A percentile compares a stretch with the other conserved stretches of the same genome.
Conservation (phyloP, 2,113 vertebrate species). For the Ictalurus punctatus region DNA sequence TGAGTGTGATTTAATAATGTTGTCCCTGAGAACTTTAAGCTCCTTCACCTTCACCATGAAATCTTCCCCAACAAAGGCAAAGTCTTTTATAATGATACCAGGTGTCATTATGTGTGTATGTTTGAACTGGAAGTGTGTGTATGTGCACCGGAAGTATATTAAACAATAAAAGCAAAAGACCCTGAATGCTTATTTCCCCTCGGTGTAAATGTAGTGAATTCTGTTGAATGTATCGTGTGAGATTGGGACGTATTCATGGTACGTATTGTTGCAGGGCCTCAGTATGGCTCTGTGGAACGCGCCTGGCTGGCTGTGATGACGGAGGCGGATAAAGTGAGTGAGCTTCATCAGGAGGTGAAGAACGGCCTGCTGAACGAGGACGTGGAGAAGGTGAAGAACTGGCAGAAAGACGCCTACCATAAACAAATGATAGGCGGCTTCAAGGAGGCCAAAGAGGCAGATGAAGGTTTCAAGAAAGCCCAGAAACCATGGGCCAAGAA, state of each 20-base stretch:
- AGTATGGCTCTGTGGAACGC: constrained; percentile 94
- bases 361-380: constrained; percentile 89
- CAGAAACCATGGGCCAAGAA: constrained; percentile 99
- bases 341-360: constrained; percentile 95
- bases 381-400: constrained; percentile 96
- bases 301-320: constrained; percentile 94
- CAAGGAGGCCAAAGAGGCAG: constrained; percentile 96
- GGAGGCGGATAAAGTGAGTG: constrained; percentile 92
- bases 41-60: neutral
- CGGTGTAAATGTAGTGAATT: neutral
- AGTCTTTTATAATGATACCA: neutral
- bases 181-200: neutral
- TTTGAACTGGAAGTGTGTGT: neutral
- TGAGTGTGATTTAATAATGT: neutral
- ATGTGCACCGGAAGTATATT: neutral
- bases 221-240: neutral
- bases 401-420: constrained; percentile 98
- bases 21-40: neutral
- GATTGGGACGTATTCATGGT: neutral
- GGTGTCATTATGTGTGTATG: neutral
- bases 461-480: constrained; percentile 96
- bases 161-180: neutral
- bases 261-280: constrained; percentile 79
- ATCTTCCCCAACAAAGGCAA: neutral
- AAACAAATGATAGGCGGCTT: constrained; percentile 98